These are phyloP conservation scores for Australoheros scitulus DNA, from an alignment of 2,113 vertebrate species.

Conservation along the genomic window DNA sequence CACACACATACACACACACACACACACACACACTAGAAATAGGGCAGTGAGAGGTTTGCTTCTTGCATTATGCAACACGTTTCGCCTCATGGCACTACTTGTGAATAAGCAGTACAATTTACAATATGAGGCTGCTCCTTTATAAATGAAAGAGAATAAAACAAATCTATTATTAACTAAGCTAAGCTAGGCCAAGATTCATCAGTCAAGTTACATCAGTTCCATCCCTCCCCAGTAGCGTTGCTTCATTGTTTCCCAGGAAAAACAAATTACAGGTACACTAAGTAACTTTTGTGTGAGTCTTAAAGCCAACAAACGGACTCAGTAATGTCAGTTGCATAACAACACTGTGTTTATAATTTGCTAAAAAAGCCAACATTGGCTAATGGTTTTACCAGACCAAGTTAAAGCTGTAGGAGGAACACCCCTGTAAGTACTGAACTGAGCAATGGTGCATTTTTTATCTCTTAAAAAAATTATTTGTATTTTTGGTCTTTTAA, in stretches of 20 bases:
- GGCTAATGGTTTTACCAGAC: slow-evolving; percentile 1
- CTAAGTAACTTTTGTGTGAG: not conserved
- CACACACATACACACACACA: not conserved
- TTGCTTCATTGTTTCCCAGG: not conserved
- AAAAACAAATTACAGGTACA: not conserved
- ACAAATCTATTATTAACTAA: not conserved
- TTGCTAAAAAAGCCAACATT: not conserved
- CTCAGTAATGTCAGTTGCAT: not conserved
- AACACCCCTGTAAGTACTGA: not conserved
- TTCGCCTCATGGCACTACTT: slow-evolving; percentile 26
- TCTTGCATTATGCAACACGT: slow-evolving; percentile 27
- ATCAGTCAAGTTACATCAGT: not conserved
- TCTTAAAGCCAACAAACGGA: slow-evolving; percentile 1
- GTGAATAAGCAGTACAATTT: not conserved
- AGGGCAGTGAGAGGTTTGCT: not conserved
- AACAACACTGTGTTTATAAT: not conserved
- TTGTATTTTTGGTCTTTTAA: slow-evolving; percentile 14
- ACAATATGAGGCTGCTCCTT: not conserved
- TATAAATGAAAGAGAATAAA: not conserved
- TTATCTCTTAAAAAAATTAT: not conserved
- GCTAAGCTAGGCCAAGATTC: rapidly evolving
- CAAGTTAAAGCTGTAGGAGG: not conserved
- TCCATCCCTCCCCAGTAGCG: not conserved
- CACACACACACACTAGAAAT: slow-evolving; percentile 2
- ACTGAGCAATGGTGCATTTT: not conserved